These are phyloP conservation scores for Aulostomus chinensis DNA, from an alignment of 2,797 vertebrate genomes.

Conservation along the genomic window DNA sequence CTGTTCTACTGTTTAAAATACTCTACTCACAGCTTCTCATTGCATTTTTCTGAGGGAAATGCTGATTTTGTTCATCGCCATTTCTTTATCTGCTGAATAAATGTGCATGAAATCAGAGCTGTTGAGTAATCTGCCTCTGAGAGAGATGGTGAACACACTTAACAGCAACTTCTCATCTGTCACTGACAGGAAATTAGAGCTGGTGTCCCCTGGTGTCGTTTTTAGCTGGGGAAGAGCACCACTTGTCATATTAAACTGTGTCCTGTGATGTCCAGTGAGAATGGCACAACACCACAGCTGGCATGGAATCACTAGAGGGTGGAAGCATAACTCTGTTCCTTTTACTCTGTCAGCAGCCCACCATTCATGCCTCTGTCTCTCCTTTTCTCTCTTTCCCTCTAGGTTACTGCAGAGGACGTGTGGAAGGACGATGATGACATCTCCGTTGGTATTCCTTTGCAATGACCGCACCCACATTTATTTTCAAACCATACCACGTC, in stretches of 20 bases:
- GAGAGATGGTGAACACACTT: slow-evolving; percentile 36
- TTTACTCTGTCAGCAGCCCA: slow-evolving; percentile 52
- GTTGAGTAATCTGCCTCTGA: slow-evolving; percentile 37
- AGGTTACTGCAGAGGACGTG: slow-evolving; percentile 78
- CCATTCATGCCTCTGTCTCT: slow-evolving; percentile 42
- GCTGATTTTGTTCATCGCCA: no score
- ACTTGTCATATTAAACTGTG: slow-evolving; percentile 67
- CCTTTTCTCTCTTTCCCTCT: slow-evolving; percentile 46
- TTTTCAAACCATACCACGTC: slow-evolving; percentile 3
- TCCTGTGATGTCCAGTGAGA: slow-evolving; percentile 46
- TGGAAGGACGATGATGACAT: slow-evolving; percentile 60
- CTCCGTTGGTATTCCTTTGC: slow-evolving; percentile 64
- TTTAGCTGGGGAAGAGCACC: slow-evolving; percentile 55
- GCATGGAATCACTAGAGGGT: slow-evolving; percentile 62
- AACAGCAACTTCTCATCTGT: slow-evolving; percentile 53
- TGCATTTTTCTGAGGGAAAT: no score
- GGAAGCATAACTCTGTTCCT: slow-evolving; percentile 49
- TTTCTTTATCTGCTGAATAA: slow-evolving; percentile 29
- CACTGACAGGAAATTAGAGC: slow-evolving; percentile 60
- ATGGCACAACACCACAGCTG: slow-evolving; percentile 65
- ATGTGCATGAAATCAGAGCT: slow-evolving; percentile 40
- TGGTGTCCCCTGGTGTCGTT: slow-evolving; percentile 56
- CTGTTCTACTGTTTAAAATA: no score
- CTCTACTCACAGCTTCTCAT: no score
- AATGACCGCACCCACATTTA: slow-evolving; percentile 5